Percentiles rank a stretch among this genome's conserved stretches.
phyloP scores from a whole-genome alignment of 2,888 invertebrate species.

The Archips xylosteana region DNA sequence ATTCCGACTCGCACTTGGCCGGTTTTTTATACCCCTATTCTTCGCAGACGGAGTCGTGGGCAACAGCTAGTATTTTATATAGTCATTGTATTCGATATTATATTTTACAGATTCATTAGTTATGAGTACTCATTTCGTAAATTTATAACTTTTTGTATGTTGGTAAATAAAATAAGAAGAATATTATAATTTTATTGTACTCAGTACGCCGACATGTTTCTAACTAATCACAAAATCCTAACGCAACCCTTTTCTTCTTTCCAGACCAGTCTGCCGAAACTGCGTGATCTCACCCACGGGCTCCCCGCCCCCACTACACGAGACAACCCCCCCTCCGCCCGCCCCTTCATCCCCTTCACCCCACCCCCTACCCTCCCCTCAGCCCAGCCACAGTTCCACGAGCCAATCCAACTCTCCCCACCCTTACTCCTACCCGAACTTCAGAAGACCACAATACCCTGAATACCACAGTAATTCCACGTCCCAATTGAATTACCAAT shows the following conservation, averaged over 20 bases:
- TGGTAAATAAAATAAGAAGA: too few species aligned
- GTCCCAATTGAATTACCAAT: constrained; percentile 67
- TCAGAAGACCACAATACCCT: constrained; percentile 61
- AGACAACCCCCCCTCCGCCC: constrained; percentile 67
- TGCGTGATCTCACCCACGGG: constrained; percentile 88
- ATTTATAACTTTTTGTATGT: too few species aligned
- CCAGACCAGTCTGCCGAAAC: constrained; percentile 93
- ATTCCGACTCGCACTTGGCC: too few species aligned
- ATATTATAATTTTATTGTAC: too few species aligned
- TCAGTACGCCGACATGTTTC: too few species aligned
- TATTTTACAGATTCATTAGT: too few species aligned
- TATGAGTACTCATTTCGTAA: too few species aligned
- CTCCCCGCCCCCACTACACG: constrained; percentile 75
- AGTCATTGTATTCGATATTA: too few species aligned
- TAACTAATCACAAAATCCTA: background rate
- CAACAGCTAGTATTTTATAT: too few species aligned
- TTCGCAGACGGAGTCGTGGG: too few species aligned
- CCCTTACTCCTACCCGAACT: constrained; percentile 76
- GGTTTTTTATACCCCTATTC: too few species aligned
- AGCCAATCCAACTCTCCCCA: constrained; percentile 76
- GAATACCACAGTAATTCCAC: constrained; percentile 72
- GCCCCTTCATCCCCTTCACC: constrained; percentile 70
- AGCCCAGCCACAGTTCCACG: constrained; percentile 74
- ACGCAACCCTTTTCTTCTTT: constrained; percentile 51
- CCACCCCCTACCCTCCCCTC: constrained; percentile 71